Evolutionary conservation across 64 coral and sea anemone species (phyloP).

Genomic region (Dendronephthya gigantea): DNA sequence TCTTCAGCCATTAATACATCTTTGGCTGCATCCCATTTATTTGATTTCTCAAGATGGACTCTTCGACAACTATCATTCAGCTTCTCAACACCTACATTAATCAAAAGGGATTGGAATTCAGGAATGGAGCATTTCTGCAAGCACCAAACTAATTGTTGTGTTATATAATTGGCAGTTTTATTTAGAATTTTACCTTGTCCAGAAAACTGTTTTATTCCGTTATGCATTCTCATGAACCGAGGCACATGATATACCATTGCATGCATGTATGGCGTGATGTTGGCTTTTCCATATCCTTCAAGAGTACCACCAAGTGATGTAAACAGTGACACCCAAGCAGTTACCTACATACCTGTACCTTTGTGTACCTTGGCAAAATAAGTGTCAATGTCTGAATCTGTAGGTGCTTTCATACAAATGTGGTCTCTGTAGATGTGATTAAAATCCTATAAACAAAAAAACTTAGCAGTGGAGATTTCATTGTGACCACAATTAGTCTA

Average conservation of each 20-base stretch:
- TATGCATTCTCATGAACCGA: slow-evolving; percentile 27
- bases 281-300: slow-evolving; percentile 24
- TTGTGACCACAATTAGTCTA: too few species aligned
- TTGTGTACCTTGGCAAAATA: slow-evolving; percentile 29
- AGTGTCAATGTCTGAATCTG: slow-evolving; percentile 30
- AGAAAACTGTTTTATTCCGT: slow-evolving; percentile 35
- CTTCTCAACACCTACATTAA: slow-evolving; percentile 29
- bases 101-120: too few species aligned
- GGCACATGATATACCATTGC: slow-evolving; percentile 42
- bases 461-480: too few species aligned
- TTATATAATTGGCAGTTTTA: background rate
- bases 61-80: slow-evolving; percentile 36
- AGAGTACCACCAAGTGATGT: background rate
- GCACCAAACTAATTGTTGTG: background rate
- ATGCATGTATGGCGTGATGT: slow-evolving; percentile 43
- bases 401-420: slow-evolving; percentile 1
- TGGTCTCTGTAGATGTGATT: slow-evolving; percentile 12
- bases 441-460: background rate
- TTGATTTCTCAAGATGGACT: slow-evolving; percentile 24
- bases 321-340: slow-evolving; percentile 28
- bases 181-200: background rate
- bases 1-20: slow-evolving; percentile 17
- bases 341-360: background rate
- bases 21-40: slow-evolving; percentile 40
- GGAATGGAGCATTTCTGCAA: background rate